Percentiles rank a stretch among this genome's conserved stretches.
Evolutionary conservation across 2,797 vertebrate genomes (phyloP).

Genomic region (Dermochelys coriacea): DNA sequence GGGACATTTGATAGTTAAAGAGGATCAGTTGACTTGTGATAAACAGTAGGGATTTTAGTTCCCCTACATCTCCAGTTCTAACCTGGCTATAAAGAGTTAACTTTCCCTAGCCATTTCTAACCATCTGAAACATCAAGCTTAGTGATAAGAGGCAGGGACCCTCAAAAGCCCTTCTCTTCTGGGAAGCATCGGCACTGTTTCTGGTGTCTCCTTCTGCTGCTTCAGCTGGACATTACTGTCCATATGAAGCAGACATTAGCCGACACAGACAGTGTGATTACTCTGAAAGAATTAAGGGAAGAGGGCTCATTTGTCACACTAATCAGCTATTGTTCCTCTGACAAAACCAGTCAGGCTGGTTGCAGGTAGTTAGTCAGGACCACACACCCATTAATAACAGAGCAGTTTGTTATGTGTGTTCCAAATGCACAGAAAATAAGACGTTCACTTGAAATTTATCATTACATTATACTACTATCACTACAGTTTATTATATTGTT

Average conservation of each 20-base stretch:
- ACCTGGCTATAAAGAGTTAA: too few relatives aligned
- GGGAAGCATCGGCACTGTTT: background rate
- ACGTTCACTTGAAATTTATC: background rate
- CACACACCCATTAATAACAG: constrained; percentile 36
- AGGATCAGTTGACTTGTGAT: too few relatives aligned
- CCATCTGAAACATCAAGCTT: too few relatives aligned
- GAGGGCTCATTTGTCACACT: background rate
- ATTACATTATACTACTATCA: too few relatives aligned
- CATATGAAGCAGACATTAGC: background rate
- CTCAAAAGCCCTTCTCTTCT: background rate
- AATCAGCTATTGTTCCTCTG: constrained; percentile 30
- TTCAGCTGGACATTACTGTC: fast-evolving
- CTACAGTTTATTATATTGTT: too few relatives aligned
- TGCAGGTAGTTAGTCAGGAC: constrained; percentile 32
- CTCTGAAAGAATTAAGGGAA: background rate
- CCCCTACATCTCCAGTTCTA: too few relatives aligned
- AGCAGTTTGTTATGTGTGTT: background rate
- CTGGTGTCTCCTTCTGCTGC: background rate
- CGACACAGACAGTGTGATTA: background rate
- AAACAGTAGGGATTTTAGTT: too few relatives aligned
- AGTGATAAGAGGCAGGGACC: too few relatives aligned
- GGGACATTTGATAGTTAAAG: too few relatives aligned
- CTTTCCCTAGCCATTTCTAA: too few relatives aligned
- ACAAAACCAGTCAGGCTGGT: constrained; percentile 45
- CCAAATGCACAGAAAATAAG: background rate